Evolutionary conservation across 2,888 invertebrate species (phyloP).

Genomic region (Rhabditophanes sp.): DNA sequence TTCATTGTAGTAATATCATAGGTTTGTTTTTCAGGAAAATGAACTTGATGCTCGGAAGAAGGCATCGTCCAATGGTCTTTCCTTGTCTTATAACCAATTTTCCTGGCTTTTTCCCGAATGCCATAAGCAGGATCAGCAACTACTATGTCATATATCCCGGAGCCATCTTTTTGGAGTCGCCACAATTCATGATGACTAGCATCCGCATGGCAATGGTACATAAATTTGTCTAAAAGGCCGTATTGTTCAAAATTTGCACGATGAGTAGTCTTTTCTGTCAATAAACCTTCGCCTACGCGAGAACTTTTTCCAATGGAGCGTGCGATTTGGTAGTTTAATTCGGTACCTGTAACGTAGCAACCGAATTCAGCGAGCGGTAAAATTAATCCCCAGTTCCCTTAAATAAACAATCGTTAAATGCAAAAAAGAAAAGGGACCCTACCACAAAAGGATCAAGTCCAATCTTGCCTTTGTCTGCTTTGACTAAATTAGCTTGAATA

Average conservation of each 20-base stretch:
- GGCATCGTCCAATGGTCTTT: constrained; percentile 22
- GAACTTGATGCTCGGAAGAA: constrained; percentile 23
- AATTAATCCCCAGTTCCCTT: not conserved
- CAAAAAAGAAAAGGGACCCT: constrained; percentile 32
- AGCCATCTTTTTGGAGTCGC: constrained; percentile 53
- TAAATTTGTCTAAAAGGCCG: constrained; percentile 57
- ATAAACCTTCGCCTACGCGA: constrained; percentile 46
- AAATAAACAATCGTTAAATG: not conserved
- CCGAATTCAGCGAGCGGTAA: constrained; percentile 75
- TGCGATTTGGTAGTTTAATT: constrained; percentile 77
- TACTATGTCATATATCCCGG: constrained; percentile 67
- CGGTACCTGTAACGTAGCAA: constrained; percentile 63
- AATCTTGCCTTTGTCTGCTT: constrained; percentile 57
- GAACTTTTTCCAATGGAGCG: constrained; percentile 11
- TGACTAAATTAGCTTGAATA: constrained; percentile 84
- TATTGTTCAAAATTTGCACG: constrained; percentile 75
- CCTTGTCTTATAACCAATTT: constrained; percentile 53
- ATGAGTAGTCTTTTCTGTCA: constrained; percentile 64
- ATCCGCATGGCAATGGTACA: constrained; percentile 80
- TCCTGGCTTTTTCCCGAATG: constrained; percentile 77
- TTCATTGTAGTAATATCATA: constrained; percentile 70
- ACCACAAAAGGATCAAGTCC: constrained; percentile 84
- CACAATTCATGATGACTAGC: constrained; percentile 59
- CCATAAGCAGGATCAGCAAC: constrained; percentile 94
- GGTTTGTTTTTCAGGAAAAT: constrained; percentile 54